phyloP scores from a whole-genome alignment of 2,888 invertebrate genomes.

The Corbicula japonica region DNA sequence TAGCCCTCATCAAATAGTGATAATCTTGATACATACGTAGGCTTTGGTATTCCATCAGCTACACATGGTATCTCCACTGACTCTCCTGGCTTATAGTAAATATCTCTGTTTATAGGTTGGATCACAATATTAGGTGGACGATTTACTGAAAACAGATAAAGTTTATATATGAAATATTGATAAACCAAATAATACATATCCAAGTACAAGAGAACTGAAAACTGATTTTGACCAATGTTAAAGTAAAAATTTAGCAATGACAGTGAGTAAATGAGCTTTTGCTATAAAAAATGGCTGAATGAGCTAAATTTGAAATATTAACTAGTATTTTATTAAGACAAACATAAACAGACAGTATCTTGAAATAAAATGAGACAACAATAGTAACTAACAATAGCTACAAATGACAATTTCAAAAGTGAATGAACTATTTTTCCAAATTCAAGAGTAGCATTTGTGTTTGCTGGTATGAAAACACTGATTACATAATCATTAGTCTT shows the following conservation, averaged over 20 bases:
- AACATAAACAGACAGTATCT: too few relatives aligned
- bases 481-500: too few relatives aligned
- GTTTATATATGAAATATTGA: too few relatives aligned
- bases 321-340: background rate
- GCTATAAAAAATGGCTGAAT: background rate
- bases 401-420: too few relatives aligned
- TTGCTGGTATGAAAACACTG: too few relatives aligned
- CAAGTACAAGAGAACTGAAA: background rate
- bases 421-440: too few relatives aligned
- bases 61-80: slow-evolving; percentile 96
- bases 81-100: slow-evolving; percentile 87
- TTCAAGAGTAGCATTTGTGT: too few relatives aligned
- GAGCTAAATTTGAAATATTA: background rate
- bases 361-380: too few relatives aligned
- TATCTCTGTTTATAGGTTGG: slow-evolving; percentile 69
- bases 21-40: slow-evolving; percentile 89
- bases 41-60: slow-evolving; percentile 97
- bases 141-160: slow-evolving; percentile 62
- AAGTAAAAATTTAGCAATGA: background rate
- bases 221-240: background rate
- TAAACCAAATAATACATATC: too few relatives aligned
- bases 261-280: background rate
- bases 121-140: slow-evolving; percentile 78
- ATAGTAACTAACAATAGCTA: too few relatives aligned
- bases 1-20: background rate